These are phyloP conservation scores for Leucoraja ocellata DNA, from an alignment of 2,797 vertebrate species.

Conservation along the genomic window DNA sequence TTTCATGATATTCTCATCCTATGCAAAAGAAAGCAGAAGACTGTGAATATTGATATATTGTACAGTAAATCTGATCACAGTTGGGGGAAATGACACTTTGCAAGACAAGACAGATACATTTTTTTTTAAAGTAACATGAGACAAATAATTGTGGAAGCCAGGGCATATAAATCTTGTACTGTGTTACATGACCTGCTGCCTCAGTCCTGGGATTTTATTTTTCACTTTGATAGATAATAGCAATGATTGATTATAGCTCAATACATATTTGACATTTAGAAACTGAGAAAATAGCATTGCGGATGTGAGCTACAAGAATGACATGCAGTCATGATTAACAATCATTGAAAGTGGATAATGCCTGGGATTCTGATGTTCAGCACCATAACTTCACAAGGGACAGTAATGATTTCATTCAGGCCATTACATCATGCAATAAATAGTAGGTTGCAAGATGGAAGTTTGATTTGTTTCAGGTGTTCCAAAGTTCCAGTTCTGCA, in stretches of 20 bases:
- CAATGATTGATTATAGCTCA: neutral
- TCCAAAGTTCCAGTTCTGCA: neutral
- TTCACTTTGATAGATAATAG: too few relatives aligned
- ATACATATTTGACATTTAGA: neutral
- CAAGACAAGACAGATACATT: too few relatives aligned
- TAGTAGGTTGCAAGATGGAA: neutral
- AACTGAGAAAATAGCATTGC: neutral
- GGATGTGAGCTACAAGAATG: neutral
- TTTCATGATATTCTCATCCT: conserved; percentile 99
- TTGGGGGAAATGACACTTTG: neutral
- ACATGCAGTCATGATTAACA: neutral
- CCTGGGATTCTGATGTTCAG: neutral
- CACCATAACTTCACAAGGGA: neutral
- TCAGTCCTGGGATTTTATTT: neutral
- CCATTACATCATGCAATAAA: neutral
- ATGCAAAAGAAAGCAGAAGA: conserved; percentile 48
- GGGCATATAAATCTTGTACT: too few relatives aligned
- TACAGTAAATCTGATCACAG: neutral
- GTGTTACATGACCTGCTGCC: neutral
- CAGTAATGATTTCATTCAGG: neutral
- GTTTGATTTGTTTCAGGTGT: neutral
- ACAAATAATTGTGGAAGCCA: too few relatives aligned
- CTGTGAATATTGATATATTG: neutral
- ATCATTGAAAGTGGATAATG: neutral
- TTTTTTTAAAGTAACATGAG: too few relatives aligned